Conservation (phyloP, 1,140 invertebrate species). For the Mesaphorura yosii region DNA sequence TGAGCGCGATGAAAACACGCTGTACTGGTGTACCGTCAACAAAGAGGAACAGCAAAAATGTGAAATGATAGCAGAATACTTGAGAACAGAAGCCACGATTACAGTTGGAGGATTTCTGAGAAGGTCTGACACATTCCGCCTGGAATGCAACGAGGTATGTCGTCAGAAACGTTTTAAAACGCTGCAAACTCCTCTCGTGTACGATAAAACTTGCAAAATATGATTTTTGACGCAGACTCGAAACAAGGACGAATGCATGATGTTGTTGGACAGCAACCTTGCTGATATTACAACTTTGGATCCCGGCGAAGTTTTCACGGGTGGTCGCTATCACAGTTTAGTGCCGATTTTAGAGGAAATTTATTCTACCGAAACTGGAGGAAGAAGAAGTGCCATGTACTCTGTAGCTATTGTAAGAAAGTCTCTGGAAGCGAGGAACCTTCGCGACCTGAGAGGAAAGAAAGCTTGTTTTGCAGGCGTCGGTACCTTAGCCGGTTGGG, state of each 20-base stretch:
- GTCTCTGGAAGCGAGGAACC: conserved; percentile 47
- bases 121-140: conserved; percentile 1
- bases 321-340: conserved; percentile 80
- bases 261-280: conserved; percentile 56
- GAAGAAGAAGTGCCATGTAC: conserved; percentile 40
- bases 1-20: conserved; percentile 12
- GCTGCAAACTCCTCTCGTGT: not conserved
- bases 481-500: conserved; percentile 82
- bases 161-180: not conserved
- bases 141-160: conserved; percentile 28
- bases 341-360: conserved; percentile 76
- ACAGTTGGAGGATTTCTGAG: conserved; percentile 8
- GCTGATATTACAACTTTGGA: conserved; percentile 79
- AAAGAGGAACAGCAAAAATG: conserved; percentile 27
- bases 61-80: conserved; percentile 15
- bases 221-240: conserved; percentile 42
- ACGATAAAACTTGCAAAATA: not conserved
- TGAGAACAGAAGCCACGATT: conserved; percentile 7
- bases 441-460: conserved; percentile 58
- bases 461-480: conserved; percentile 83
- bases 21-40: conserved; percentile 29
- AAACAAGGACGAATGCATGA: conserved; percentile 72
- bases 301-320: conserved; percentile 84
- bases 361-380: conserved; percentile 36
- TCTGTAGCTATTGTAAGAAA: conserved; percentile 74